These are phyloP conservation scores for Calidris pygmaea DNA, from an alignment of 2,113 vertebrate species.

Conservation along the genomic window DNA sequence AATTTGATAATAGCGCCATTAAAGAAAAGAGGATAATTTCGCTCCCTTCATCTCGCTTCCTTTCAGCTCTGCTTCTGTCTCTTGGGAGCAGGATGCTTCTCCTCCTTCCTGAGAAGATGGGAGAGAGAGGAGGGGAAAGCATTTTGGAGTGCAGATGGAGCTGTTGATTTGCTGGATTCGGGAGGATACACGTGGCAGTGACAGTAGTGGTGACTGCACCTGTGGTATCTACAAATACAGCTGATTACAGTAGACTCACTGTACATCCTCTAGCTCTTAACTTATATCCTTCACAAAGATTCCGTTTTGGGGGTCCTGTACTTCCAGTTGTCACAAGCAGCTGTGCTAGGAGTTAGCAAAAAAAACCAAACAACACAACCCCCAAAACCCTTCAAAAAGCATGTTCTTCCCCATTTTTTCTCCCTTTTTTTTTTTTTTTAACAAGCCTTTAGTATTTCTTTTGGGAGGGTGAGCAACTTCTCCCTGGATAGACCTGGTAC, in stretches of 20 bases:
- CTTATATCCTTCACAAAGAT: neutral
- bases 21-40: neutral
- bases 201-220: neutral
- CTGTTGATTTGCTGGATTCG: neutral
- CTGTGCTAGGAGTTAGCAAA: neutral
- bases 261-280: neutral
- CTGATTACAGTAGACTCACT: neutral
- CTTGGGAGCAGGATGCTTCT: neutral
- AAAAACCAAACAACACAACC: neutral
- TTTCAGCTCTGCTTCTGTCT: neutral
- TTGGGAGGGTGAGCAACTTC: neutral
- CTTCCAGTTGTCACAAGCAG: neutral
- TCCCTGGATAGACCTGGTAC: neutral
- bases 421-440: too few relatives aligned
- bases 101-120: neutral
- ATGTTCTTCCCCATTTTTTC: neutral
- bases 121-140: neutral
- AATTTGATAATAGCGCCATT: neutral
- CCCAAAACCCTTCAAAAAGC: neutral
- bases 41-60: neutral
- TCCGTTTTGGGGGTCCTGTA: neutral
- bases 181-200: fast-evolving
- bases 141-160: neutral
- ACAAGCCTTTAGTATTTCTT: neutral
- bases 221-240: neutral